Conservation (phyloP, 1,140 invertebrate genomes). For the Zaprionus gabonicus region DNA sequence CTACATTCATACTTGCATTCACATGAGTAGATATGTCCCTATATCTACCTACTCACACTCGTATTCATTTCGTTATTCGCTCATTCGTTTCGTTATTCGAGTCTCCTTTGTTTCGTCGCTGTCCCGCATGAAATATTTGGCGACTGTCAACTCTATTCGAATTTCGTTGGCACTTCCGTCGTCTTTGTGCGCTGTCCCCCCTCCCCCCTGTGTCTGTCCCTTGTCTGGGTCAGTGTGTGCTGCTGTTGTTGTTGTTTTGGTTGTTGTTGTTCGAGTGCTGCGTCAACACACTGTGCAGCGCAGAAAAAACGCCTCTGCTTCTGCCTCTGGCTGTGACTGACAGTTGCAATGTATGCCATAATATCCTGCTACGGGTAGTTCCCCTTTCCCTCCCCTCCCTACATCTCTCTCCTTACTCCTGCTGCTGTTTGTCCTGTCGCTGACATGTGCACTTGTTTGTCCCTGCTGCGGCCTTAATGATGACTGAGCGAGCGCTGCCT, state of each 20-base stretch:
- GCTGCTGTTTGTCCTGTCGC: slow-evolving; percentile 43
- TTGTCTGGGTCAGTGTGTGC: slow-evolving; percentile 15
- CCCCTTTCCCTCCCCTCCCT: background rate
- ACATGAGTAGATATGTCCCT: background rate
- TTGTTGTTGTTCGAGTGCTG: slow-evolving; percentile 67
- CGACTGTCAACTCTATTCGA: slow-evolving; percentile 68
- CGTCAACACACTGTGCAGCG: slow-evolving; percentile 56
- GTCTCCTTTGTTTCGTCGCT: slow-evolving; percentile 63
- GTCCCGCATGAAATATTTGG: slow-evolving; percentile 72
- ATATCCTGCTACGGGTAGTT: slow-evolving; percentile 57
- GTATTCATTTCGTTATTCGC: slow-evolving; percentile 10
- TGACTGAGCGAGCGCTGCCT: slow-evolving; percentile 66
- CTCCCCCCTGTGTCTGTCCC: slow-evolving; percentile 21
- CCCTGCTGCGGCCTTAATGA: slow-evolving; percentile 74
- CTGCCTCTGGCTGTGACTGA: slow-evolving; percentile 62
- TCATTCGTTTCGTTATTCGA: slow-evolving; percentile 5
- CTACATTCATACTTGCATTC: slow-evolving; percentile 4
- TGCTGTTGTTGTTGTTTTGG: slow-evolving; percentile 23
- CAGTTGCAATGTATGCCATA: slow-evolving; percentile 82
- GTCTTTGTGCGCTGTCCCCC: slow-evolving; percentile 16
- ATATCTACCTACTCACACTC: background rate
- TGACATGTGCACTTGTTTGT: slow-evolving; percentile 81
- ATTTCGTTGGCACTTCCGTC: slow-evolving; percentile 50
- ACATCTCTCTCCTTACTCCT: background rate
- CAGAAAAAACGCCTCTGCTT: slow-evolving; percentile 22